phyloP scores from a whole-genome alignment of 2,113 vertebrate genomes.

The Microcebus jonahi region DNA sequence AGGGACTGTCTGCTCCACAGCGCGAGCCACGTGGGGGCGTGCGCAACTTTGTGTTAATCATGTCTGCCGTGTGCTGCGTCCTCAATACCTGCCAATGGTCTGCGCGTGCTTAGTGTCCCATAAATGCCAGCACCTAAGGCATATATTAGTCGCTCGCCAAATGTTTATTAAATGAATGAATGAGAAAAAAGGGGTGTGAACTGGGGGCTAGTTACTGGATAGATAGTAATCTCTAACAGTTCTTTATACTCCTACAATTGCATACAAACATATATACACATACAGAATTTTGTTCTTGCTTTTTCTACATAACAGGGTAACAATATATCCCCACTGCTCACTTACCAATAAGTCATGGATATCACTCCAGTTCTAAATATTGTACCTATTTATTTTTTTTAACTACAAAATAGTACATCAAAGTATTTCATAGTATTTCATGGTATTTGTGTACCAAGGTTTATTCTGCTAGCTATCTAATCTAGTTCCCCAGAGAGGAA shows the following conservation, averaged over 20 bases:
- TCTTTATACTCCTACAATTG: not conserved
- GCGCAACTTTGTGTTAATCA: not conserved
- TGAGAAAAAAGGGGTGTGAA: not conserved
- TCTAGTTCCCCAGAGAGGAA: not conserved
- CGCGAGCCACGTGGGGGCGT: rapidly evolving
- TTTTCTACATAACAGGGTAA: not conserved
- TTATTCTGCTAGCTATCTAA: too few relatives aligned
- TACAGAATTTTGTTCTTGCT: not conserved
- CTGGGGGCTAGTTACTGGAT: not conserved
- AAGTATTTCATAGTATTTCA: not conserved
- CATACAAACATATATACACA: not conserved
- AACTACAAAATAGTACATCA: not conserved
- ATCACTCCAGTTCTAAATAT: not conserved
- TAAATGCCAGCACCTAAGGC: not conserved
- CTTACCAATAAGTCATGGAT: not conserved
- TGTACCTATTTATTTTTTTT: not conserved
- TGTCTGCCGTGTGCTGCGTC: too few relatives aligned
- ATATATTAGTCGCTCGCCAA: not conserved
- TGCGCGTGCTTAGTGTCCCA: rapidly evolving
- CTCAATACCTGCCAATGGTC: not conserved
- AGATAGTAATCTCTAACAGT: not conserved
- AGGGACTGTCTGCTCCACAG: not conserved
- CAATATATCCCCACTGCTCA: not conserved
- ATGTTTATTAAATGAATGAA: not conserved
- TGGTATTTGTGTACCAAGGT: not conserved